Base-by-base conservation (phyloP, 2,888 invertebrate species). In the Cryptus armator region DNA sequence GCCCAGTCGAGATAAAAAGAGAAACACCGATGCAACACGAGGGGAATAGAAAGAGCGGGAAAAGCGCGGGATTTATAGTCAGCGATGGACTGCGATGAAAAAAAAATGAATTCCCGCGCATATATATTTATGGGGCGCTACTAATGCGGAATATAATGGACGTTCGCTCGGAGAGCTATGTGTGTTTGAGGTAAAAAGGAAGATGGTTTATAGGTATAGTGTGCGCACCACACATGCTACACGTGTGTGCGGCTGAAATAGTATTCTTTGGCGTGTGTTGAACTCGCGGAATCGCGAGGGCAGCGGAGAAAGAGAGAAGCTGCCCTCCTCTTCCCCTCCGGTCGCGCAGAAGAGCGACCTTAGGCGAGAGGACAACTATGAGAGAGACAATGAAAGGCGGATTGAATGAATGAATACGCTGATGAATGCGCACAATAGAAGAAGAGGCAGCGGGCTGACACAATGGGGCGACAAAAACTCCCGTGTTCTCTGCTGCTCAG, bases 371-470 rank as follows among this genome's bases (percentile, higher is more conserved):
- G 90, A 92, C 91, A 91, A 89, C 88, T 87, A 84, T 84, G 68
- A 72, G 64, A 72, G 90, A 93, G 92, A 93, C 93, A 93, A 93
- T 93, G 90, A 89, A 59, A 86, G 85, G 87, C 88, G 84, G 79
- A 87, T 87, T 86, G 90, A 92, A 93, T 92, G 93, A 93, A 93
- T 93, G 93, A 93, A 93, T 92, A 90, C 90, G 90, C 90, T 93
- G 93, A 92, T 93, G 93, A 93, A 92, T 93, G 91, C 89, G 88
- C 90, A 93, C 92, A 93, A 93, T 93, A 87, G 91, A 82, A 91
- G 90, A 92, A 90, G 90, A 81, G 85, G 86, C 84, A 82, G 67
- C 75, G 78, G 70, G 84, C 79, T 81, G 84, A 82, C 86, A 87
- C 87, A 87, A 87, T 87, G 86, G 84, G 71, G 80, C 76, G 86